phyloP scores from a whole-genome alignment of 2,888 invertebrate genomes.

The Deladenus siricidicola region DNA sequence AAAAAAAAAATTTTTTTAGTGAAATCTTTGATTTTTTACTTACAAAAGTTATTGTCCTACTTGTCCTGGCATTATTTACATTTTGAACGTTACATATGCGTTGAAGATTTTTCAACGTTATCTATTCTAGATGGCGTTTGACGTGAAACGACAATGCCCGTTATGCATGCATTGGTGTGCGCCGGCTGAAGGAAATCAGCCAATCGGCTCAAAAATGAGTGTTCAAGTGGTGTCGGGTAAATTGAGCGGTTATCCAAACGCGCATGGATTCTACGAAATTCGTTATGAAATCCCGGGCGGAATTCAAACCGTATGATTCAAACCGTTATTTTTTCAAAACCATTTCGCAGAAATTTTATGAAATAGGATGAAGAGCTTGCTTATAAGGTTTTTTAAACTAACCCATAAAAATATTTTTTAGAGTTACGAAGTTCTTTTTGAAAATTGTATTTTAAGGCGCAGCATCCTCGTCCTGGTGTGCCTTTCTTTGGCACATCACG shows the following conservation, averaged over 20 bases:
- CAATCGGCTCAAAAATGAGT: conserved; percentile 20
- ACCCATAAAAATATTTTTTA: background rate
- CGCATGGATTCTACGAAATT: conserved; percentile 28
- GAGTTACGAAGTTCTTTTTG: too few relatives aligned
- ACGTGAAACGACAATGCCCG: conserved; percentile 27
- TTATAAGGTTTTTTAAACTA: background rate
- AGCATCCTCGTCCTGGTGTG: conserved; percentile 36
- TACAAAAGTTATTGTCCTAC: too few relatives aligned
- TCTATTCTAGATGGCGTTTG: conserved; percentile 21
- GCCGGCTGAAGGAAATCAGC: conserved; percentile 20
- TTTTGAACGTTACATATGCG: background rate
- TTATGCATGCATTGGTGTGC: conserved; percentile 23
- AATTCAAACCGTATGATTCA: conserved; percentile 20
- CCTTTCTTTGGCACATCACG: conserved; percentile 34
- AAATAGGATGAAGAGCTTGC: background rate
- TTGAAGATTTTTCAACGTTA: background rate
- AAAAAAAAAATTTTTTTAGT: too few relatives aligned
- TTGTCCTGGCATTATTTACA: too few relatives aligned
- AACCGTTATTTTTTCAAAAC: background rate
- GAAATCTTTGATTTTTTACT: too few relatives aligned
- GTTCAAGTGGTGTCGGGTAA: conserved; percentile 8
- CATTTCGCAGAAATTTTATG: conserved; percentile 1
- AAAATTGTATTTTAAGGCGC: conserved; percentile 18
- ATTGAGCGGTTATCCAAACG: conserved; percentile 28
- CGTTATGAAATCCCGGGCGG: conserved; percentile 28